Base-by-base conservation (phyloP, 2,797 vertebrate species). In the Lagorchestes hirsutus region DNA sequence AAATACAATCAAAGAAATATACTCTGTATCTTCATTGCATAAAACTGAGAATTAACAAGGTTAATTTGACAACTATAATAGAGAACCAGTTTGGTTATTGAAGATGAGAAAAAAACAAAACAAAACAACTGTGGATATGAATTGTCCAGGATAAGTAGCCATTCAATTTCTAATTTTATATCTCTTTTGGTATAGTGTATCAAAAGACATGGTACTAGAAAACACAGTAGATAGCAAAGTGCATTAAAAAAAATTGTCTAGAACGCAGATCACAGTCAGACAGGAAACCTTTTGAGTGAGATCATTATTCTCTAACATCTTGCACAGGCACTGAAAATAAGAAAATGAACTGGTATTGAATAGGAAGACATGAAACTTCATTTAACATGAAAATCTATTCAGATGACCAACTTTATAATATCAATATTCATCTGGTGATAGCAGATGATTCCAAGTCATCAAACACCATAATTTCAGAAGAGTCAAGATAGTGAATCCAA, bases 191-290 rank as follows among this genome's bases (percentile, higher is more conserved):
- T 91, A 28, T 55, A 28, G 9, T 95, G 93, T 92, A 52, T 91
- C 92, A 55, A 95, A 55, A 96, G 54, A 92, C 12, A 90, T 0
- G 67, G 50, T 92, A 96, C 18, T 13, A 10, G 31, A 96, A 74
- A 82, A 82, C 40, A 46, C 11, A 82, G 8, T 10, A 82, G 40
- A 13, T 9, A 46, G 2, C 18, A 46, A 82, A 24, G 22, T 46
- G 74, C n/a, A 18, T 46, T 8, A 22, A 28, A 59, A 22, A 74
- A 40, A 40, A 67, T 18, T n/a, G 31, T 67, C 62, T 67, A 67
- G 62, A 67, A 14, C 12, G 12, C 1, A 62, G 27, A 11, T 4
- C 59, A 62, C 31, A 34, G 12, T 67, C 34, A n/a, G 34, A n/a
- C 2, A 34, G 13, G 4, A 67, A 67, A 67, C 31, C 13, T 67